These are phyloP conservation scores for Marmota flaviventris DNA, from an alignment of 2,113 vertebrate genomes.

Conservation along the genomic window DNA sequence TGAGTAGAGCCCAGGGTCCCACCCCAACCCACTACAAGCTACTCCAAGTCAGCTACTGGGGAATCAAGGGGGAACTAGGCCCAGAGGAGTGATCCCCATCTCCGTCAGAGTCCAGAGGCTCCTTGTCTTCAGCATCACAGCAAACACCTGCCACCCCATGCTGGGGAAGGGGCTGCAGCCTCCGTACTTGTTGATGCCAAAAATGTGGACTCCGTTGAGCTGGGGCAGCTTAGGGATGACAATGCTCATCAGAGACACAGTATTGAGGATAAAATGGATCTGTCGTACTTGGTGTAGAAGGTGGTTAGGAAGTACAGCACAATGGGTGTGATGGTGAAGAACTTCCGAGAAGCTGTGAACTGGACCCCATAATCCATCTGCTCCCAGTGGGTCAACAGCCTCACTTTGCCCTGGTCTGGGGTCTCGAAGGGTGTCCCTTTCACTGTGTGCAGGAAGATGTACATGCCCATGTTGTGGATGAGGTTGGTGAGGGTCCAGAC, in stretches of 20 bases:
- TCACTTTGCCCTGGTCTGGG: slow-evolving; percentile 96
- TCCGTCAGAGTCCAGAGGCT: slow-evolving; percentile 74
- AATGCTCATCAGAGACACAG: slow-evolving; percentile 90
- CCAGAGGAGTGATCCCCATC: slow-evolving; percentile 74
- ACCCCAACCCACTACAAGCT: slow-evolving; percentile 73
- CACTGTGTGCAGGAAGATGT: slow-evolving; percentile 97
- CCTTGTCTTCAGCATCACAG: slow-evolving; percentile 72
- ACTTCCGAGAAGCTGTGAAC: slow-evolving; percentile 97
- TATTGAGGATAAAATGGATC: slow-evolving; percentile 91
- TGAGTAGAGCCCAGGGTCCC: slow-evolving; percentile 43
- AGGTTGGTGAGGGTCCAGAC: slow-evolving; percentile 99
- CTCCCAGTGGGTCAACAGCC: slow-evolving; percentile 98
- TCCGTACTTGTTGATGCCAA: slow-evolving; percentile 93
- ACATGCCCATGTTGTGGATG: slow-evolving; percentile 99
- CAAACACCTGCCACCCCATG: background rate
- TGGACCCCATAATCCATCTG: slow-evolving; percentile 99
- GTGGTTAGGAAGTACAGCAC: slow-evolving; percentile 94
- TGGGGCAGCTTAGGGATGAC: slow-evolving; percentile 92
- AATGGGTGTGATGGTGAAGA: slow-evolving; percentile 98
- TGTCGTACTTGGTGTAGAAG: slow-evolving; percentile 92
- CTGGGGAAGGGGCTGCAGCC: slow-evolving; percentile 31
- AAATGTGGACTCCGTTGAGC: slow-evolving; percentile 90
- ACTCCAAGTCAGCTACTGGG: slow-evolving; percentile 73
- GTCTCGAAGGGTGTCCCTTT: slow-evolving; percentile 99
- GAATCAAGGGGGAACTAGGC: background rate